phyloP scores from a whole-genome alignment of 2,888 invertebrate genomes.

The Dorcus hopei region DNA sequence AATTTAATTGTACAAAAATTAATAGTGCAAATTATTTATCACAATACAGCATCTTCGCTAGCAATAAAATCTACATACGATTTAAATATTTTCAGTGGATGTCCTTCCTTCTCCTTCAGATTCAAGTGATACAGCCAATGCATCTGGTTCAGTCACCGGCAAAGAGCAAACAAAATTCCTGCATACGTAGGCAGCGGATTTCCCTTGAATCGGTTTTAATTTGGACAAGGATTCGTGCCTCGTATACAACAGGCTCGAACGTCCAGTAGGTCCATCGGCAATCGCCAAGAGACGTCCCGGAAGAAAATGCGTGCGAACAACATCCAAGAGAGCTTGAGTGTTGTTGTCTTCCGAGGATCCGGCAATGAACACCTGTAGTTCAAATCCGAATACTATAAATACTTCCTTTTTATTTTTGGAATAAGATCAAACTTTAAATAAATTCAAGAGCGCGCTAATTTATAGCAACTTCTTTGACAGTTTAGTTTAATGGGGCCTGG shows the following conservation, averaged over 20 bases:
- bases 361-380: constrained; percentile 61
- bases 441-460: too few species aligned
- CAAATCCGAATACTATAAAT: neutral
- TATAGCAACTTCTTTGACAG: too few species aligned
- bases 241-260: constrained; percentile 40
- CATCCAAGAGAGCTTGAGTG: constrained; percentile 64
- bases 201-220: constrained; percentile 54
- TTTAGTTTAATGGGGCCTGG: too few species aligned
- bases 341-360: constrained; percentile 63
- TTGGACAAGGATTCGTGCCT: constrained; percentile 49
- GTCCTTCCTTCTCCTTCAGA: neutral
- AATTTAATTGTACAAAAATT: too few species aligned
- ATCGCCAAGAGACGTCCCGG: constrained; percentile 69
- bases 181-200: constrained; percentile 76
- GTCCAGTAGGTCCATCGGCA: constrained; percentile 56
- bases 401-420: neutral
- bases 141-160: constrained; percentile 67
- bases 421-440: too few species aligned
- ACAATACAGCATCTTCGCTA: too few species aligned
- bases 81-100: too few species aligned
- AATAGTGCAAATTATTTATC: too few species aligned
- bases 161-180: constrained; percentile 71
- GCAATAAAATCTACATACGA: too few species aligned
- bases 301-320: constrained; percentile 61
- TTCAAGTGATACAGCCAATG: constrained; percentile 57